Base-by-base conservation (phyloP, 1,140 invertebrate genomes). In the Zaprionus africanus region DNA sequence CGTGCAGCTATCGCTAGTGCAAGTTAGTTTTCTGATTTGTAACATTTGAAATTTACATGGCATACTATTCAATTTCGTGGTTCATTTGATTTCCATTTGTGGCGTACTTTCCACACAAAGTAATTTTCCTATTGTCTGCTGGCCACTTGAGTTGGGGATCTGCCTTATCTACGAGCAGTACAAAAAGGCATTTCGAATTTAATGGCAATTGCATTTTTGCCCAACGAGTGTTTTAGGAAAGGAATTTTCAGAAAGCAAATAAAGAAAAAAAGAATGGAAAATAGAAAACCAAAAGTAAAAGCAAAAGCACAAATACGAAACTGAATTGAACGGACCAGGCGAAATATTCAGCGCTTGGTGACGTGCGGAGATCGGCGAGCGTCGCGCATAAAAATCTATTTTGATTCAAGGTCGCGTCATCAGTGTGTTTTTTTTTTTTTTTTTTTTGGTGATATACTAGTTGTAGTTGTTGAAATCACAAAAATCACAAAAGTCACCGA, bases 361-460 rank as follows among this genome's bases (percentile, higher is more conserved):
- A 74, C 75, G 75, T 77, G 75, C 62, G 70, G 57, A 65, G 69
- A 77, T 72, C 63, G 63, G 62, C 46, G 22, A 72, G 43, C 79
- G 74, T 87, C 61, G 81, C 84, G 81, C 75, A 83, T 76, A 79
- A 84, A 83, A 81, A 69, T 84, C 84, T 88, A 88, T 88, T 88
- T 88, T 67, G 26, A 84, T 88, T 74, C 84, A 88, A 88, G 84
- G 84, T 88, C 84, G 78, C 75, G 75, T 90, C 84, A 84, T 81
- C 81, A 87, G 73, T 78, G 31, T 34, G 11, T 34, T 31, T 28
- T 31, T 31, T 31, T 11, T 9, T 11, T 31, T 11, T 31, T 31
- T 31, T 31, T 11, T 77, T 56, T 56, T 22, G 22, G 49, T 54
- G 53, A 15, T 31, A 56, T 56, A 26, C 15, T 56, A 31, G 57